Percentiles rank a stretch among this genome's conserved stretches.
These are phyloP conservation scores for Uropsilus gracilis DNA, from an alignment of 2,113 vertebrate species.

Conservation along the genomic window DNA sequence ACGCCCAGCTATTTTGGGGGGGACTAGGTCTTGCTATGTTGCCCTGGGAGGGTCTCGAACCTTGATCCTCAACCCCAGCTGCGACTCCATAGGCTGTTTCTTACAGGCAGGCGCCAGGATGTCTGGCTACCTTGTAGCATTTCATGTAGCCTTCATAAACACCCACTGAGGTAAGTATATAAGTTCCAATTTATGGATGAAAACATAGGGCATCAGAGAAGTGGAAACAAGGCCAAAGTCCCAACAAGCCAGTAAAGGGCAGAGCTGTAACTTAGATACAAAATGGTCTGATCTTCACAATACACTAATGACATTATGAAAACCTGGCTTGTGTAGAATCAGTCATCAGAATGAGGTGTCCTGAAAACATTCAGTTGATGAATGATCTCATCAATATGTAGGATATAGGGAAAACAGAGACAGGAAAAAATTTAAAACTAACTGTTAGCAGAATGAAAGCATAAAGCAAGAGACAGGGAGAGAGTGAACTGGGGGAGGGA, in stretches of 20 bases:
- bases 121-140: background rate
- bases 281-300: background rate
- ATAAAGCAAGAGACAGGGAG: too few relatives aligned
- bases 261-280: background rate
- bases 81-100: too few relatives aligned
- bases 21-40: too few relatives aligned
- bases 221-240: background rate
- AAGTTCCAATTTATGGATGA: background rate
- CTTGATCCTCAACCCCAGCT: too few relatives aligned
- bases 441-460: too few relatives aligned
- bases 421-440: too few relatives aligned
- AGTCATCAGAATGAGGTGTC: background rate
- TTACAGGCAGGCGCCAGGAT: too few relatives aligned
- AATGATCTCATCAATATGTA: too few relatives aligned
- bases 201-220: background rate
- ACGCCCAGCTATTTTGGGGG: too few relatives aligned
- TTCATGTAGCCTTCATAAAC: slow-evolving; percentile 13
- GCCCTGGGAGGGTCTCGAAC: too few relatives aligned
- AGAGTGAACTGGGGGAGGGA: too few relatives aligned
- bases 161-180: background rate
- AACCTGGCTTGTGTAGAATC: background rate
- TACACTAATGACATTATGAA: background rate
- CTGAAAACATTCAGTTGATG: background rate
- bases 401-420: too few relatives aligned
- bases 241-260: background rate